Evolutionary conservation across 2,797 vertebrate species (phyloP).

Genomic region (Myotis myotis): DNA sequence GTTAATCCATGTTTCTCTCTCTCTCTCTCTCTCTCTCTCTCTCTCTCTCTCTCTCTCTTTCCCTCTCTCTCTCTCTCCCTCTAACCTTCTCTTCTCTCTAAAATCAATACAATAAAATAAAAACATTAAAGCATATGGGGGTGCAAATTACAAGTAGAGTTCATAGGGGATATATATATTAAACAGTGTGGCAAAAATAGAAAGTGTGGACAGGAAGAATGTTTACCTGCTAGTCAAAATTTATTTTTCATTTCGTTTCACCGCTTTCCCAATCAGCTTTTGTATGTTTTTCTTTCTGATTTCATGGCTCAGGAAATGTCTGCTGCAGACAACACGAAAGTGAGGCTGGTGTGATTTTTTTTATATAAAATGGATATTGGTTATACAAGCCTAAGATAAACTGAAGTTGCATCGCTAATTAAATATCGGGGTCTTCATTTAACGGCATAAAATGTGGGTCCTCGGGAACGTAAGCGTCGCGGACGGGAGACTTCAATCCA

Average conservation of each 20-base stretch:
- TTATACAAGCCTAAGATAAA: slow-evolving; percentile 1
- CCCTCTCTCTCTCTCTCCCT: too few species aligned
- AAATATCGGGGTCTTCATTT: neutral
- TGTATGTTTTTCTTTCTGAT: neutral
- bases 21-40: neutral
- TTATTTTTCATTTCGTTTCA: neutral
- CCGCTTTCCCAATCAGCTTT: neutral
- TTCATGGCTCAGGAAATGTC: neutral
- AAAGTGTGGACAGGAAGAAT: neutral
- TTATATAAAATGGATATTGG: neutral
- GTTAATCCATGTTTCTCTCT: neutral
- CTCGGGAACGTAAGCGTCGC: neutral
- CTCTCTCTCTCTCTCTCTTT: too few species aligned
- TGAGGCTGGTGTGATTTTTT: neutral
- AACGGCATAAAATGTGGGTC: neutral
- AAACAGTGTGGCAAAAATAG: neutral
- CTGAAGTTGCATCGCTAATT: slow-evolving; percentile 6
- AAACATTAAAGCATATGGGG: neutral
- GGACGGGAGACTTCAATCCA: neutral
- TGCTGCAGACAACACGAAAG: neutral
- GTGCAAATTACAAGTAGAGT: neutral
- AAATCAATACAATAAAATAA: neutral
- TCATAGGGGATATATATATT: neutral
- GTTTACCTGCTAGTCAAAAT: neutral
- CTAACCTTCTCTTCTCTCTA: neutral